Percentiles rank a stretch among this genome's conserved stretches.
phyloP scores from a whole-genome alignment of 2,888 invertebrate genomes.

The Lepidocyrtinus sp. region DNA sequence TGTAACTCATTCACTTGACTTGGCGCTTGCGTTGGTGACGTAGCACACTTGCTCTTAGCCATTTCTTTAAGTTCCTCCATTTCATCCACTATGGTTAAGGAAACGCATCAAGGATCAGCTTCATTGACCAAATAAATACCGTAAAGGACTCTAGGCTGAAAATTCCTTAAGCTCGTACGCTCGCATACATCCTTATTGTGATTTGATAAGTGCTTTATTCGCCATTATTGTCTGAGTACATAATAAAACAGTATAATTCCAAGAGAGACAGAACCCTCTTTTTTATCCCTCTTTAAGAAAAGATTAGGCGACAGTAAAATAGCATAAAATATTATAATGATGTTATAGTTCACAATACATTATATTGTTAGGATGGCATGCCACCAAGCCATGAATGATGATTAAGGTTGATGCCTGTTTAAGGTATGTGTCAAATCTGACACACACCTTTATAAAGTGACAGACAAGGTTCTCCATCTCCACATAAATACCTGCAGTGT shows the following conservation, averaged over 20 bases:
- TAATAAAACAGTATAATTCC: too few relatives aligned
- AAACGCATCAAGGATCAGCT: slow-evolving; percentile 55
- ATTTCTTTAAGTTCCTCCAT: too few relatives aligned
- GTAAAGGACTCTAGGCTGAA: slow-evolving; percentile 25
- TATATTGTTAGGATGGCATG: background rate
- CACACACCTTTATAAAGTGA: slow-evolving; percentile 47
- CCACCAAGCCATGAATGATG: slow-evolving; percentile 50
- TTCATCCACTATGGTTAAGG: too few relatives aligned
- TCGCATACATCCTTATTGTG: background rate
- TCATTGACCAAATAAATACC: slow-evolving; percentile 65
- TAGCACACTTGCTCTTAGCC: too few relatives aligned
- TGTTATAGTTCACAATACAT: background rate
- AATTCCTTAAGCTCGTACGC: background rate
- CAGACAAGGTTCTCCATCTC: slow-evolving; percentile 58
- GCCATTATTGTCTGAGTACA: background rate
- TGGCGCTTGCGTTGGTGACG: too few relatives aligned
- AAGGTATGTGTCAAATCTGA: slow-evolving; percentile 66
- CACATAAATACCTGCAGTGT: background rate
- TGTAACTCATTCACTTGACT: too few relatives aligned
- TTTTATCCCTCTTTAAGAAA: background rate
- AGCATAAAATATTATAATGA: background rate
- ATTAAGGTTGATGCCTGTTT: slow-evolving; percentile 67
- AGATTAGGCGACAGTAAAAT: background rate
- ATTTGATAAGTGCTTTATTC: slow-evolving; percentile 1
- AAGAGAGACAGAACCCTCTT: background rate